Evolutionary conservation across 2,113 vertebrate genomes (phyloP), one percentile per base, ranked within the genome.

Genomic region (Microcebus ravelobensis): DNA sequence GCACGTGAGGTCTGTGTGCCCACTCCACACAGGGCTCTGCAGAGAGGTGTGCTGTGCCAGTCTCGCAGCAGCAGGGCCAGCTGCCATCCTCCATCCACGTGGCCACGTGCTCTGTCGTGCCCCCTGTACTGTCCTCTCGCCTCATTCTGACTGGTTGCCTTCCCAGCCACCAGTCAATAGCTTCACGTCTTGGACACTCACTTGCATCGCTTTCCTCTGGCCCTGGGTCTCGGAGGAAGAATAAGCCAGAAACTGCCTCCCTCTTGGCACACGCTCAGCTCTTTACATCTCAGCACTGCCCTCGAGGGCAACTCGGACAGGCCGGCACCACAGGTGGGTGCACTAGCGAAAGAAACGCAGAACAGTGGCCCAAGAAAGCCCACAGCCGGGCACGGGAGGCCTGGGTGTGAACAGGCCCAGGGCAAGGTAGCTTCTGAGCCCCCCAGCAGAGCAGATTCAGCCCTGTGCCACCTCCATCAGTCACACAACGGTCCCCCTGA

Each of bases 401-500:
- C 65, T 25, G 65, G 18, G 42, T 17, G 12, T 7, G 74, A 18
- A 85, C 65, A 18, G 36, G 36, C 18, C 36, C 2, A 0, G 20
- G n/a, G 12, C 39, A 34, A 70, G 70, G 73, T 1, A 23, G 50
- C 10, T 20, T 57, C 65, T 25, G 34, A 14, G 61, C 52, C 61
- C 70, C 6, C 12, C n/a, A 57, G 73, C 17, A 8, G 87, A 80
- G 50, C 94, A 36, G 71, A 63, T 88, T 84, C 76, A 65, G 29
- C 11, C 27, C 80, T 63, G 21, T 42, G 73, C 68, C 0, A 0
- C 93, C 94, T 94, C 94, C 45, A 93, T 94, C 96, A 82, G 52
- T 85, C n/a, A 61, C 90, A 95, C 87, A 97, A 96, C 96, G 50
- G 36, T 71, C 97, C 97, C 96, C 96, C 91, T 27, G 93, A 95